A percentile compares a stretch with the other conserved stretches of the same genome.
These are phyloP conservation scores for Arion vulgaris DNA, from an alignment of 1,140 invertebrate genomes.

Conservation along the genomic window DNA sequence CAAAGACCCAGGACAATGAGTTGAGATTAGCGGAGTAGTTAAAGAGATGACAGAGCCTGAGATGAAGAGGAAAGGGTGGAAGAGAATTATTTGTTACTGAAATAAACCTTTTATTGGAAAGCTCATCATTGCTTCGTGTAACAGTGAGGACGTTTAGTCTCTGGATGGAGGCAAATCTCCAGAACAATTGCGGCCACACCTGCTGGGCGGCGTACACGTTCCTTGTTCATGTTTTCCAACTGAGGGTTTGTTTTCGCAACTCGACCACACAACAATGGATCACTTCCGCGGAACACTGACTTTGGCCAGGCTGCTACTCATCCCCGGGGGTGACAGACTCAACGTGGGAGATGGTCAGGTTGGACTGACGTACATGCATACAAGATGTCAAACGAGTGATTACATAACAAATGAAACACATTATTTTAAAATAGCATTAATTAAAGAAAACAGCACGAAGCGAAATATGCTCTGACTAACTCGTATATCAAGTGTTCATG, in stretches of 20 bases:
- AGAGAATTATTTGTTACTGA: neutral
- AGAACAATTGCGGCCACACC: constrained; percentile 17
- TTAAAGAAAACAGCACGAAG: no score
- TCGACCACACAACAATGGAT: constrained; percentile 15
- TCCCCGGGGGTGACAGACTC: neutral
- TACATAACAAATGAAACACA: no score
- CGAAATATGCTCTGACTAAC: no score
- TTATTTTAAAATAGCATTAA: no score
- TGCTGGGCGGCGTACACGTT: constrained; percentile 8
- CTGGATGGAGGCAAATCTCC: neutral
- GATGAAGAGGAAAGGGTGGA: neutral
- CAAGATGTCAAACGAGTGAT: no score
- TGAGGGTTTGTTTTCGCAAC: constrained; percentile 6
- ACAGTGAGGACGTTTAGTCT: neutral
- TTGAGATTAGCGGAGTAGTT: neutral
- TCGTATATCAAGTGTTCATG: no score
- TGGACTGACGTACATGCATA: no score
- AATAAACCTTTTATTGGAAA: neutral
- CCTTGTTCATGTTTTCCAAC: neutral
- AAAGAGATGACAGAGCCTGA: neutral
- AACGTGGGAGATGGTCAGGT: no score
- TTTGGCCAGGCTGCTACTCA: no score
- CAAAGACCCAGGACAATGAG: no score
- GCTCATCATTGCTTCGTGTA: neutral
- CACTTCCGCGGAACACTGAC: neutral